These are phyloP conservation scores for Ochropacha duplaris DNA, from an alignment of 2,888 invertebrate species.

Conservation along the genomic window DNA sequence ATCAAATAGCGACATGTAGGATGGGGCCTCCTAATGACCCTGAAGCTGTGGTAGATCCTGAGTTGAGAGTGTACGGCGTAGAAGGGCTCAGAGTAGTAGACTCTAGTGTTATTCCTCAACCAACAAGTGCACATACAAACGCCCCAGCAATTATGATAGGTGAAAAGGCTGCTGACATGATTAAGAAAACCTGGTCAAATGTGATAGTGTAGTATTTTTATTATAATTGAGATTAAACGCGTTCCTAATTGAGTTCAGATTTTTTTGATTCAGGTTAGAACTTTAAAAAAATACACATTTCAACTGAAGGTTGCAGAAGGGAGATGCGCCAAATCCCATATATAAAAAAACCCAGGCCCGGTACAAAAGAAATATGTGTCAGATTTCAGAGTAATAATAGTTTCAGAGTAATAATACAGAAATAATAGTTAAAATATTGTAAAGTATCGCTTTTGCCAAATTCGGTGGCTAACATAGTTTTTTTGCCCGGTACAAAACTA, in stretches of 20 bases:
- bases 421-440: too few relatives aligned
- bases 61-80: slow-evolving; percentile 85
- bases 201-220: slow-evolving; percentile 35
- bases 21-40: slow-evolving; percentile 87
- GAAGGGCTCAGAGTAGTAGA: slow-evolving; percentile 85
- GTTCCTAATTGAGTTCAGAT: background rate
- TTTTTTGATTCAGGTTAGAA: background rate
- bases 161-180: slow-evolving; percentile 88
- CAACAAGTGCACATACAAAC: slow-evolving; percentile 85
- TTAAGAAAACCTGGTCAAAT: slow-evolving; percentile 82
- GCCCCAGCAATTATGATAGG: slow-evolving; percentile 88
- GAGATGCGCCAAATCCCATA: too few relatives aligned
- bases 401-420: too few relatives aligned
- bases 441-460: too few relatives aligned
- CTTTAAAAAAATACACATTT: too few relatives aligned
- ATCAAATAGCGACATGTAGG: slow-evolving; percentile 86
- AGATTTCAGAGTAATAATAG: too few relatives aligned
- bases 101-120: slow-evolving; percentile 86
- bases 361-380: too few relatives aligned
- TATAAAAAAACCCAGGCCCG: too few relatives aligned
- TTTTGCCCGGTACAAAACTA: too few relatives aligned
- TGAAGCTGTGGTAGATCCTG: slow-evolving; percentile 85
- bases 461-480: too few relatives aligned
- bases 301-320: too few relatives aligned
- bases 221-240: background rate